A percentile compares a stretch with the other conserved stretches of the same genome.
Conservation (phyloP, 2,888 invertebrate species). For the Neria commutata region DNA sequence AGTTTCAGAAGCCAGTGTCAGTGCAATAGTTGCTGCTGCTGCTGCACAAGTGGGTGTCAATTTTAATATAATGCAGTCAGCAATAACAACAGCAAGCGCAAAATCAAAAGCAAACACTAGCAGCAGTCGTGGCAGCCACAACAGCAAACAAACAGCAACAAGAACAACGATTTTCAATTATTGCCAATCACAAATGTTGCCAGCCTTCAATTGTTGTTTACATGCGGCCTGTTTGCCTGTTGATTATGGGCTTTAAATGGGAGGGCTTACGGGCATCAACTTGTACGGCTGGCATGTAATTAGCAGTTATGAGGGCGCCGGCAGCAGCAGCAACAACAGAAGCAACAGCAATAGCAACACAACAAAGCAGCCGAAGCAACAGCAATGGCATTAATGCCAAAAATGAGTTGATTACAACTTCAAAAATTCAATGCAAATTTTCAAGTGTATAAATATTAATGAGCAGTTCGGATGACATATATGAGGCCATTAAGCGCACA, state of each 20-base stretch:
- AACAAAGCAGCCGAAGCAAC: constrained; percentile 24
- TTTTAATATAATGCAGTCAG: no score
- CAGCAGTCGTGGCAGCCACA: constrained; percentile 19
- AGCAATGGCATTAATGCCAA: constrained; percentile 49
- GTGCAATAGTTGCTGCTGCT: no score
- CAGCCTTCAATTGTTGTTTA: constrained; percentile 56
- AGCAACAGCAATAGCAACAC: constrained; percentile 1
- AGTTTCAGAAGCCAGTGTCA: no score
- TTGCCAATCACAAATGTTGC: constrained; percentile 60
- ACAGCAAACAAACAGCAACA: constrained; percentile 8
- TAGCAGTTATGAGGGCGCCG: constrained; percentile 32
- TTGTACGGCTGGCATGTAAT: constrained; percentile 38
- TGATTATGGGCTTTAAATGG: constrained; percentile 36
- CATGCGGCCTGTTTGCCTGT: constrained; percentile 42
- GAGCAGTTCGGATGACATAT: no score
- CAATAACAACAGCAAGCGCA: background rate
- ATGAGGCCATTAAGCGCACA: no score
- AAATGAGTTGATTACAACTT: constrained; percentile 48
- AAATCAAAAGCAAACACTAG: background rate
- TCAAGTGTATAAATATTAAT: no score
- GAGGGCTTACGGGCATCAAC: constrained; percentile 20
- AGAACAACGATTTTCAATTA: constrained; percentile 57
- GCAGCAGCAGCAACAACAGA: constrained; percentile 1
- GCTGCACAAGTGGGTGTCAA: no score
- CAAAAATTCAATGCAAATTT: no score